A percentile compares a stretch with the other conserved stretches of the same genome.
phyloP scores from a whole-genome alignment of 2,113 vertebrate species.

The Mormyrus iriodes region DNA sequence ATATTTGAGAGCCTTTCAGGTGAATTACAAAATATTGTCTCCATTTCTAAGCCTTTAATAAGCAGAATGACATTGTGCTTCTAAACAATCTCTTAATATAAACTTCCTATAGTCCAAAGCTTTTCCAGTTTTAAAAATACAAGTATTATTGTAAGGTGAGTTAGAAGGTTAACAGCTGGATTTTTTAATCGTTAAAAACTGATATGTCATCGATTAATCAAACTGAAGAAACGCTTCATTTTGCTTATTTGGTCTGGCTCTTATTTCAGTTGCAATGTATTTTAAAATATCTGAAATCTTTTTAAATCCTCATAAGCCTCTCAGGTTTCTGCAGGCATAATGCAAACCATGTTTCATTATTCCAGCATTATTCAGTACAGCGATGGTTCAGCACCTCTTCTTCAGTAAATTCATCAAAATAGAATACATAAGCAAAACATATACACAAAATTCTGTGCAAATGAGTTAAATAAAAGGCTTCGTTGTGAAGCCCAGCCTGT shows the following conservation, averaged over 20 bases:
- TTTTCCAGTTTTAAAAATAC: not conserved
- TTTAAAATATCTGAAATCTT: not conserved
- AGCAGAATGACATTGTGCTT: not conserved
- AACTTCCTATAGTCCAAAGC: not conserved
- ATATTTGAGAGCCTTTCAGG: constrained; percentile 12
- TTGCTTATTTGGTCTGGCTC: not conserved
- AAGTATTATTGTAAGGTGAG: not conserved
- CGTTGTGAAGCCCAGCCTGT: not conserved
- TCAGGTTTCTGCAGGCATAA: not conserved
- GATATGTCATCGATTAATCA: not conserved
- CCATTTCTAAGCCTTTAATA: constrained; percentile 8
- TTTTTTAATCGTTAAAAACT: not conserved
- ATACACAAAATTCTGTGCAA: not conserved
- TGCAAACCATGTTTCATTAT: not conserved
- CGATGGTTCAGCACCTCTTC: not conserved
- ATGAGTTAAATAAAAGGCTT: not conserved
- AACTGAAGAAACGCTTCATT: not conserved
- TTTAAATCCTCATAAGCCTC: not conserved
- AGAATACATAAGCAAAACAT: not conserved
- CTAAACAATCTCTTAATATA: not conserved
- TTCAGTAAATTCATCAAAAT: not conserved
- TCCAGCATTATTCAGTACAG: not conserved
- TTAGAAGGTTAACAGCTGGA: not conserved
- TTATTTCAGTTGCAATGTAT: not conserved
- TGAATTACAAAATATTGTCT: constrained; percentile 10